Evolutionary conservation across 2,888 invertebrate genomes (phyloP), one percentile per base, ranked within the genome.

Genomic region (Spatulosminthurus flaviceps): DNA sequence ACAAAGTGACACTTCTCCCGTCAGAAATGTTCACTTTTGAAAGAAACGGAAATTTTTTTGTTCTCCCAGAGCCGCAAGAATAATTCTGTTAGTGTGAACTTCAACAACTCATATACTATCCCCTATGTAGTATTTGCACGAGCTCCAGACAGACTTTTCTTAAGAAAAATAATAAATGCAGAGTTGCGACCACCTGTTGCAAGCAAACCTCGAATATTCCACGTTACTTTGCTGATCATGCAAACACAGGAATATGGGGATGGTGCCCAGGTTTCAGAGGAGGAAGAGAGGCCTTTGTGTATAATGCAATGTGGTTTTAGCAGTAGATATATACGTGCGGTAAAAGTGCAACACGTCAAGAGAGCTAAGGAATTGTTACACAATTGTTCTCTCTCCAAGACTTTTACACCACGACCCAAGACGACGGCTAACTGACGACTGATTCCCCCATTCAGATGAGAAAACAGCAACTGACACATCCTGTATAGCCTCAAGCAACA

Each of bases 401-500:
- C 64, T 64, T 64, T 21, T 13, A 26, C 13, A 34, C 60, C 21
- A 21, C 60, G 64, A 61, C 28, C n/a, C 26, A 34, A 60, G 61
- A 74, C 22, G 74, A 74, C 61, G 74, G 51, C 61, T 74, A 64
- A 42, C 64, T 64, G 60, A 73, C 73, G 73, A 73, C 51, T 43
- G 73, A 73, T 73, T 42, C 64, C 73, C 64, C 28, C 67, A 61
- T 73, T 64, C 67, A 72, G 73, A 78, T 67, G 42, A 64, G 74
- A 73, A 72, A 78, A 70, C 29, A 66, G 43, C 70, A 70, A 72
- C 72, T 41, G 67, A 67, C 73, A 77, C 80, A 80, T 80, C 80
- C 80, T 80, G 80, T 80, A 77, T 73, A 43, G 80, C 80, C 77
- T 41, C 66, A 77, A 80, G 77, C 80, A n/a, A n/a, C 43, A 77